Evolutionary conservation across 2,113 vertebrate genomes (phyloP), one percentile per base, ranked within the genome.

Genomic region (Vanacampus margaritifer): DNA sequence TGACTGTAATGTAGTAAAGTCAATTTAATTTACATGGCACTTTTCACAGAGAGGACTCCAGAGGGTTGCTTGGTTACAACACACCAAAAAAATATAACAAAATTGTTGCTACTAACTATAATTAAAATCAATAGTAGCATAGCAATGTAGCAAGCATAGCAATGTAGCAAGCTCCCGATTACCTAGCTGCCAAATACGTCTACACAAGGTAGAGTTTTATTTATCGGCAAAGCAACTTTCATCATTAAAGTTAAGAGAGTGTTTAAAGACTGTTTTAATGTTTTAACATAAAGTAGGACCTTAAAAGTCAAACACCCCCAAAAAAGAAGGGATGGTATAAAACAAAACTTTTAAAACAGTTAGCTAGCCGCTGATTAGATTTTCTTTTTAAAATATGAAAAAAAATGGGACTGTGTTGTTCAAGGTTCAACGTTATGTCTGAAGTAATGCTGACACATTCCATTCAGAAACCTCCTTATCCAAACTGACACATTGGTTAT

Each of bases 191-290:
- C 9, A 50, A 41, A 41, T 41, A 12, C 3, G 19, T 7, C 16
- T 19, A 46, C 21, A 50, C 21, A 3, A 50, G 2, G 17, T n/a
- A 5, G 11, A 17, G 48, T 50, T 50, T n/a, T 23, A 51, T 51
- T 51, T 23, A 51, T 51, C n/a, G n/a, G 48, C 48, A 51, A 51
- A 51, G 48, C 48, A 23, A 51, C 48, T 51, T 51, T n/a, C n/a
- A n/a, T 23, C 48, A 11, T 51, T 51, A 10, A 51, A 51, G 48
- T 23, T 51, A 51, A 50, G 21, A 50, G 46, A 11, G 21, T n/a
- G 21, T 51, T 51, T 10, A 51, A 51, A 51, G 48, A 51, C 48
- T n/a, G 48, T 3, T n/a, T 50, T 46, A 16, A 46, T 46, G 43
- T 46, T 46, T 46, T 19, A 46, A 14, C 43, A 46, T 19, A 46